Conservation (phyloP, 2,797 vertebrate genomes). For the Tangara arthus region DNA sequence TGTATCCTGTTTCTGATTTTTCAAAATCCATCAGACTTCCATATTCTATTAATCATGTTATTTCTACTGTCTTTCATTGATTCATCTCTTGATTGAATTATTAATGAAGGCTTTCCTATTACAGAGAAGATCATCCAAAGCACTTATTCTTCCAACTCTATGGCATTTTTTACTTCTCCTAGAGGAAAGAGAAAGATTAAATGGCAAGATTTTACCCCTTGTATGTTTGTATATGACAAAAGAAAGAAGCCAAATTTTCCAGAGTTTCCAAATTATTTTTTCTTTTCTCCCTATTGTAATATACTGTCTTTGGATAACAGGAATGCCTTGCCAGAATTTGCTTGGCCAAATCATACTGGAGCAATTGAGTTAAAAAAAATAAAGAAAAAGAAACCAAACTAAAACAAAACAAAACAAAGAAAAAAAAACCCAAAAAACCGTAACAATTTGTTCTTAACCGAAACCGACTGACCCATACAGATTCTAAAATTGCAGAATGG, state of each 20-base stretch:
- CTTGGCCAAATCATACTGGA: background rate
- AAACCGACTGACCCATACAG: background rate
- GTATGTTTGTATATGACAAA: background rate
- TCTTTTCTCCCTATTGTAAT: background rate
- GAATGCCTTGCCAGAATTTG: background rate
- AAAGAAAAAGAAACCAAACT: no score
- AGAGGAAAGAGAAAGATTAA: background rate
- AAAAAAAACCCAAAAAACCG: background rate
- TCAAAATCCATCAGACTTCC: constrained; percentile 5
- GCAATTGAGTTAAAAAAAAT: background rate
- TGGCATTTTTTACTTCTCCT: background rate
- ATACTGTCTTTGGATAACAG: background rate
- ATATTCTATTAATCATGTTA: constrained; percentile 14
- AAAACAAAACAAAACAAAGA: background rate
- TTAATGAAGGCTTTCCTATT: constrained; percentile 50
- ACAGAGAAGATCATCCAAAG: background rate
- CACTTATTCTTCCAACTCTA: background rate
- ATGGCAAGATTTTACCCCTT: background rate
- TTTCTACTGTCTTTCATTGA: constrained; percentile 46
- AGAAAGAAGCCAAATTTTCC: background rate
- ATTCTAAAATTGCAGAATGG: background rate
- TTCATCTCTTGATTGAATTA: constrained; percentile 33
- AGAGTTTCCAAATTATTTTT: background rate
- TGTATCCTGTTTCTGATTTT: background rate
- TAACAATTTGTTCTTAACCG: background rate